phyloP scores from a whole-genome alignment of 2,888 invertebrate species.

The Mantis religiosa region DNA sequence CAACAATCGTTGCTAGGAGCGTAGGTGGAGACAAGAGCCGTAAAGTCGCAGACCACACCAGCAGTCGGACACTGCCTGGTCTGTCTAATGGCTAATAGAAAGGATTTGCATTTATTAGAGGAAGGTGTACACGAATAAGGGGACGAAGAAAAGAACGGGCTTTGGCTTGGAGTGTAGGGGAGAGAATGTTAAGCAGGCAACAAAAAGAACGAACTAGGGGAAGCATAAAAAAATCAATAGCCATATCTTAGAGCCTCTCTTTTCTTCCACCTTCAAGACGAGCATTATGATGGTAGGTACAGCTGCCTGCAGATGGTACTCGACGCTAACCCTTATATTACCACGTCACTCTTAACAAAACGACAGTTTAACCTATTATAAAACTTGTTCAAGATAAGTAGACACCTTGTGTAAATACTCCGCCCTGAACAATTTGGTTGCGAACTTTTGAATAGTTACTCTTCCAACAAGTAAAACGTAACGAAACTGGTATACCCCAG shows the following conservation, averaged over 20 bases:
- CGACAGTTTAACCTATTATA: too few relatives aligned
- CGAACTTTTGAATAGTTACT: too few relatives aligned
- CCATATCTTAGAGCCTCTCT: conserved; percentile 8
- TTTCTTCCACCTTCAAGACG: background rate
- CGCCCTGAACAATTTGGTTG: too few relatives aligned
- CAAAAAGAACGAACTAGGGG: background rate
- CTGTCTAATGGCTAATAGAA: conserved; percentile 2
- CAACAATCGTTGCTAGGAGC: too few relatives aligned
- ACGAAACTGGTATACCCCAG: too few relatives aligned
- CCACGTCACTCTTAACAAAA: too few relatives aligned
- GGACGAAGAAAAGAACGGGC: background rate
- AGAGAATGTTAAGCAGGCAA: conserved; percentile 7
- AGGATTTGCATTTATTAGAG: conserved; percentile 29
- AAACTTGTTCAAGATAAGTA: too few relatives aligned
- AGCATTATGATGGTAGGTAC: background rate
- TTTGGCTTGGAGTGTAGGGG: background rate
- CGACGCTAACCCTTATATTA: background rate
- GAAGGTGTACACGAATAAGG: background rate
- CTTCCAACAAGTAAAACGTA: too few relatives aligned
- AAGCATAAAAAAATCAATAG: conserved; percentile 24
- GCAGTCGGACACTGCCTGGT: background rate
- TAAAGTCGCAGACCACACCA: background rate
- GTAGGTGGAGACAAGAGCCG: background rate
- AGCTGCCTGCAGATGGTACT: background rate
- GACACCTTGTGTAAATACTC: too few relatives aligned